Conservation (phyloP, 23 tunicate species). For the Trididemnum nubilum region DNA sequence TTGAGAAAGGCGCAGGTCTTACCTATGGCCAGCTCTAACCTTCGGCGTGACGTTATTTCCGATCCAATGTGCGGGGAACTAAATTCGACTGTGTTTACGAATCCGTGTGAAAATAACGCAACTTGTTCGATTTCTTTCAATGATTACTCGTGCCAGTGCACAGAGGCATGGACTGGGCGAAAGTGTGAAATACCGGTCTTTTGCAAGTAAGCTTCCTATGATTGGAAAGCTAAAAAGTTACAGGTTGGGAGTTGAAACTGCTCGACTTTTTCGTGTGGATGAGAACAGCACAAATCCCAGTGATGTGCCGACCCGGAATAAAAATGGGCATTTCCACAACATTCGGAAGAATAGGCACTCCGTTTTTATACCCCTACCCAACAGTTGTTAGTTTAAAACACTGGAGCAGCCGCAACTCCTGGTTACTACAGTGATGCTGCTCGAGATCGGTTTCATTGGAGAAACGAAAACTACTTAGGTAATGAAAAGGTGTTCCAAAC, state of each 20-base stretch:
- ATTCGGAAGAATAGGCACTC: too few relatives aligned
- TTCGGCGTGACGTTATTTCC: constrained; percentile 29
- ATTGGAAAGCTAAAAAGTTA: background rate
- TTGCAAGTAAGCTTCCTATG: constrained; percentile 48
- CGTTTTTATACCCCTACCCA: too few relatives aligned
- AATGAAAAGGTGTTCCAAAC: too few relatives aligned
- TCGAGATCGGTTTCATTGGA: too few relatives aligned
- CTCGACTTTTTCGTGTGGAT: too few relatives aligned
- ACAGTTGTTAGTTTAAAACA: too few relatives aligned
- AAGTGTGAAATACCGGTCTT: constrained; percentile 43
- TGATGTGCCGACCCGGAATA: too few relatives aligned
- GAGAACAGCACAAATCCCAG: too few relatives aligned
- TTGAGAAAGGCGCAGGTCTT: background rate
- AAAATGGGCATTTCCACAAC: too few relatives aligned
- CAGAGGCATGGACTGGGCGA: constrained; percentile 49
- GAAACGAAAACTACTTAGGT: too few relatives aligned
- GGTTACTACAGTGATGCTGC: too few relatives aligned
- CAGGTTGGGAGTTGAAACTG: background rate
- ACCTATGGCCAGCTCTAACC: background rate
- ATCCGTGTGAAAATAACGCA: constrained; percentile 61
- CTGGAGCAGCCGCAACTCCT: too few relatives aligned
- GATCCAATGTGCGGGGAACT: constrained; percentile 61
- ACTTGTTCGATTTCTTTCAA: constrained; percentile 50
- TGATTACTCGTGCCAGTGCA: constrained; percentile 55
- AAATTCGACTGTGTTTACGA: background rate